phyloP scores from a whole-genome alignment of 2,797 vertebrate genomes.

The Oryzias sinensis region DNA sequence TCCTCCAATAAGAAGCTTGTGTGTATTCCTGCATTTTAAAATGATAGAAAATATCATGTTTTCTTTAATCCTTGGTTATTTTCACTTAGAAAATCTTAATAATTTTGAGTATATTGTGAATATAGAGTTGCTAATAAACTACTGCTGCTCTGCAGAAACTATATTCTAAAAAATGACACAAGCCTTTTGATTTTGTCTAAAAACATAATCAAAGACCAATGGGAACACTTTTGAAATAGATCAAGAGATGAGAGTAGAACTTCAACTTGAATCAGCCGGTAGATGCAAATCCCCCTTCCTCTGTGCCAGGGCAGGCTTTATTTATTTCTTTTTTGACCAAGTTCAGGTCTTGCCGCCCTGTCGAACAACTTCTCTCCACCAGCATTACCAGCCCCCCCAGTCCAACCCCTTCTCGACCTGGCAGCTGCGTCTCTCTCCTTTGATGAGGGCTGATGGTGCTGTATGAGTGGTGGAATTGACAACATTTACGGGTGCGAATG shows the following conservation, averaged over 20 bases:
- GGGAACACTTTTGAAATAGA: too few relatives aligned
- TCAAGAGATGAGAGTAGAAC: too few relatives aligned
- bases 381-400: conserved; percentile 18
- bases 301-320: not conserved
- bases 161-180: too few relatives aligned
- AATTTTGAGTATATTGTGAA: too few relatives aligned
- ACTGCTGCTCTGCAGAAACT: too few relatives aligned
- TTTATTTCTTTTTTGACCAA: conserved; percentile 17
- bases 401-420: conserved; percentile 51
- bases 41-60: not conserved
- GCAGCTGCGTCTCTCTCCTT: conserved; percentile 88
- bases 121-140: too few relatives aligned
- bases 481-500: conserved; percentile 99
- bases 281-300: not conserved
- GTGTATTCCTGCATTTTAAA: not conserved
- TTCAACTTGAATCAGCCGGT: too few relatives aligned
- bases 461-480: conserved; percentile 99
- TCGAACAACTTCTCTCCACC: conserved; percentile 13
- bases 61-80: not conserved
- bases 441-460: conserved; percentile 95
- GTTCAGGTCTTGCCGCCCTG: conserved; percentile 12
- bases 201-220: too few relatives aligned
- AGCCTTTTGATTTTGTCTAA: too few relatives aligned
- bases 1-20: not conserved
- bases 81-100: too few relatives aligned